Evolutionary conservation across 1,140 invertebrate species (phyloP).

Genomic region (Brachionus rotundiformis): DNA sequence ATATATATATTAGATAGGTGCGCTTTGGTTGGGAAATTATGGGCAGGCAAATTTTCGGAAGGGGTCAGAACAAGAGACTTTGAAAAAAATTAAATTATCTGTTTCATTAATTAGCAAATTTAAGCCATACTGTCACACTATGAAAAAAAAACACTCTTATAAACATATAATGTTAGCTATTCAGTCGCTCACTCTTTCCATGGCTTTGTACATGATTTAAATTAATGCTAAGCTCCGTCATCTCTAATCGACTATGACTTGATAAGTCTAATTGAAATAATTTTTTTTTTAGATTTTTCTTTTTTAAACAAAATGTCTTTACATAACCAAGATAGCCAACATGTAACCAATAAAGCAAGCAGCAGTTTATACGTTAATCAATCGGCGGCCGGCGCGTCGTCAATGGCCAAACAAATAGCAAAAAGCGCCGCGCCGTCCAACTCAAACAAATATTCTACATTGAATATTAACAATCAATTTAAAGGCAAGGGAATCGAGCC

Average conservation of each 20-base stretch:
- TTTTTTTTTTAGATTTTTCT: neutral
- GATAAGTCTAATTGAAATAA: neutral
- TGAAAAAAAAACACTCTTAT: neutral
- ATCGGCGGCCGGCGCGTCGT: neutral
- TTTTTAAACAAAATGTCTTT: slow-evolving; percentile 49
- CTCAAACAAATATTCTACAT: slow-evolving; percentile 40
- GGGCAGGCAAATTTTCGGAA: neutral
- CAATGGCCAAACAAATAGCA: slow-evolving; percentile 28
- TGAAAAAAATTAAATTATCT: neutral
- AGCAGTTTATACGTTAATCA: slow-evolving; percentile 1
- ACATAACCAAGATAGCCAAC: slow-evolving; percentile 35
- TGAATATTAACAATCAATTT: slow-evolving; percentile 51
- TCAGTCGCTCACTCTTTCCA: neutral
- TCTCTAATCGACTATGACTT: slow-evolving; percentile 8
- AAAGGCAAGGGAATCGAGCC: slow-evolving; percentile 42
- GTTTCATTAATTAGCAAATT: neutral
- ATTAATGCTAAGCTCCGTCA: neutral
- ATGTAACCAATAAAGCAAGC: slow-evolving; percentile 40
- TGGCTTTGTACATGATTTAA: neutral
- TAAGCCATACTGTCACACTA: neutral
- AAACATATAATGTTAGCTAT: no score
- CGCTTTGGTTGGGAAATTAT: neutral
- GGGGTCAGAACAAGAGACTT: neutral
- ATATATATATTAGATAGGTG: neutral
- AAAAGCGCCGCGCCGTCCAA: neutral